phyloP scores from a whole-genome alignment of 2,888 invertebrate species.

The Anagyrus pseudococci region DNA sequence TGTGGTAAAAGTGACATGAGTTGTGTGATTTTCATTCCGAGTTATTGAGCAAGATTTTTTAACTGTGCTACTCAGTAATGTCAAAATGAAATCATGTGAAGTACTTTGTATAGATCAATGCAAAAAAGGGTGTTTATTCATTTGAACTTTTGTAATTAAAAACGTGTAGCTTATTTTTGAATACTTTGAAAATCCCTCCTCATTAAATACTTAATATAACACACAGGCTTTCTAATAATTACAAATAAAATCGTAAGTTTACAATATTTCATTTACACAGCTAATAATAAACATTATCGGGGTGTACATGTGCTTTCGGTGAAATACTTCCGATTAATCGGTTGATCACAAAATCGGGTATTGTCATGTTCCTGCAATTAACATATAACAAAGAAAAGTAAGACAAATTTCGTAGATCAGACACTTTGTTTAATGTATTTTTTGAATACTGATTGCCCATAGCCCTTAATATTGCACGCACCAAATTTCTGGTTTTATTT shows the following conservation, averaged over 20 bases:
- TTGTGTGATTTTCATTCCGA: no score
- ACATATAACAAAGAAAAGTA: slow-evolving; percentile 44
- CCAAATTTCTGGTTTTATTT: slow-evolving; percentile 7
- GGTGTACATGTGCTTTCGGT: no score
- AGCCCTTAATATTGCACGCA: slow-evolving; percentile 27
- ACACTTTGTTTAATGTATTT: slow-evolving; percentile 12
- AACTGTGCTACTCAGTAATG: no score
- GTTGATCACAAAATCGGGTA: slow-evolving; percentile 51
- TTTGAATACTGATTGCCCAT: slow-evolving; percentile 31
- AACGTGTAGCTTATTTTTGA: no score
- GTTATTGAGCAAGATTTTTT: no score
- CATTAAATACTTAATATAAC: slow-evolving; percentile 18
- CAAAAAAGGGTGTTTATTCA: no score
- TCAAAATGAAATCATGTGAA: no score
- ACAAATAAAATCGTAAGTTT: slow-evolving; percentile 13
- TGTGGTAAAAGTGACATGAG: no score
- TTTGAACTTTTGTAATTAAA: no score
- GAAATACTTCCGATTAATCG: slow-evolving; percentile 19
- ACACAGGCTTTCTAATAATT: slow-evolving; percentile 8
- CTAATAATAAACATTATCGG: no score
- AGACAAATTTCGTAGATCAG: slow-evolving; percentile 34
- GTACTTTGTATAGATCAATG: no score
- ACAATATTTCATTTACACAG: no score
- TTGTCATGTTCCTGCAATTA: slow-evolving; percentile 51
- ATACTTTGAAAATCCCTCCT: slow-evolving; percentile 7